phyloP scores from a whole-genome alignment of 2,113 vertebrate genomes.

The Carlito syrichta region DNA sequence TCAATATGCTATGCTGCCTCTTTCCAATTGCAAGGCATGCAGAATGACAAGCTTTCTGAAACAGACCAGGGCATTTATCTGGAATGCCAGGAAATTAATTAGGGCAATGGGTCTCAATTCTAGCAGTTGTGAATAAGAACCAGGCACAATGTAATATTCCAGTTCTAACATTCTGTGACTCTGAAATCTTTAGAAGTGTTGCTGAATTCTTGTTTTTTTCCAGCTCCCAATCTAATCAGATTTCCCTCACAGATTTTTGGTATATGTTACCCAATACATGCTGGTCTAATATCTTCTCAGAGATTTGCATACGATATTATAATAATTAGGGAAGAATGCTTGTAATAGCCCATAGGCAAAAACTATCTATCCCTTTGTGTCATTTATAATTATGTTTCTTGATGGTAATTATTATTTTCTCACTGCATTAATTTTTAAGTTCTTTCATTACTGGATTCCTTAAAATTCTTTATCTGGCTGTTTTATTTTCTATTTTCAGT shows the following conservation, averaged over 20 bases:
- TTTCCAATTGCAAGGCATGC: not conserved
- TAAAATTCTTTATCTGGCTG: not conserved
- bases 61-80: not conserved
- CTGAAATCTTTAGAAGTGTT: not conserved
- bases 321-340: not conserved
- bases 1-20: not conserved
- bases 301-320: not conserved
- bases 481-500: not conserved
- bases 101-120: not conserved
- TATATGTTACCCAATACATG: not conserved
- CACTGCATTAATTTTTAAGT: not conserved
- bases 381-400: not conserved
- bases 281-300: slow-evolving; percentile 6
- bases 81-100: not conserved
- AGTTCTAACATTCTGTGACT: not conserved
- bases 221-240: not conserved
- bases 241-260: not conserved
- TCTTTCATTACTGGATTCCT: not conserved
- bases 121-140: not conserved
- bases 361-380: not conserved
- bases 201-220: not conserved
- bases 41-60: not conserved
- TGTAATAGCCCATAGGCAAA: not conserved
- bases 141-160: not conserved
- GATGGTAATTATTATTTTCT: not conserved